Evolutionary conservation across 2,797 vertebrate genomes (phyloP).

Genomic region (Lepus oiostolus): DNA sequence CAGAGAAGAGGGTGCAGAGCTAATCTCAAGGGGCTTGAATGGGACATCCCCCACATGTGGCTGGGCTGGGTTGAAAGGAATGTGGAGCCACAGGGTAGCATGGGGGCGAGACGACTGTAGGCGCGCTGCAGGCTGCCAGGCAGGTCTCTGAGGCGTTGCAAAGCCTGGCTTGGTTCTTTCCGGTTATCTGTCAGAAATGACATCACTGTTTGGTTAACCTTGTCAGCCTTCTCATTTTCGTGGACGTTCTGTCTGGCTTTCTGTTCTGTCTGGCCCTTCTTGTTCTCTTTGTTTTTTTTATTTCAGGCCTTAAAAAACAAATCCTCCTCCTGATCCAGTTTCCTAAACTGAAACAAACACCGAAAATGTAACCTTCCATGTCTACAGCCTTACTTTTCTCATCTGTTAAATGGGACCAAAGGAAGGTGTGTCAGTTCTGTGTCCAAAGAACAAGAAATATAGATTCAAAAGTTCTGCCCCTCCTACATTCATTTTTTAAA

Average conservation of each 20-base stretch:
- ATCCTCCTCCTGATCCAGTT: neutral
- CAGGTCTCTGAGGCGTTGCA: slow-evolving; percentile 28
- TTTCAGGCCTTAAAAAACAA: neutral
- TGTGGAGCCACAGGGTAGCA: fast-evolving
- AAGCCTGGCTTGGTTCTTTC: slow-evolving; percentile 44
- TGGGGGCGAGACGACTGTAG: neutral
- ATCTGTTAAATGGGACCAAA: neutral
- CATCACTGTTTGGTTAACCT: slow-evolving; percentile 83
- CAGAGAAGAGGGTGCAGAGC: neutral
- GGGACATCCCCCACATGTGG: fast-evolving
- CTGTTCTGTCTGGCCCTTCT: neutral
- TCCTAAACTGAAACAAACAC: slow-evolving; percentile 2
- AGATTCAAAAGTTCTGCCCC: neutral
- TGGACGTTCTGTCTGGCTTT: slow-evolving; percentile 6
- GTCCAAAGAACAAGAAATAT: neutral
- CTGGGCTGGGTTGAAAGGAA: neutral
- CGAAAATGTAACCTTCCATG: neutral
- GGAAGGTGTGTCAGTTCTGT: neutral
- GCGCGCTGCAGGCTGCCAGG: neutral
- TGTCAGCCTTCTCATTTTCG: slow-evolving; percentile 25
- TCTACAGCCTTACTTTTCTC: neutral
- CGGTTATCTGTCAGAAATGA: slow-evolving; percentile 71
- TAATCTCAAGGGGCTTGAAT: neutral
- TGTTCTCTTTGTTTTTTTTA: slow-evolving; percentile 33
- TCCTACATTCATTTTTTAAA: no score